Percentiles rank a stretch among this genome's conserved stretches.
These are phyloP conservation scores for Apostichopus leukothele DNA, from an alignment of 53 echinoderm and acorn worm species.

Conservation along the genomic window DNA sequence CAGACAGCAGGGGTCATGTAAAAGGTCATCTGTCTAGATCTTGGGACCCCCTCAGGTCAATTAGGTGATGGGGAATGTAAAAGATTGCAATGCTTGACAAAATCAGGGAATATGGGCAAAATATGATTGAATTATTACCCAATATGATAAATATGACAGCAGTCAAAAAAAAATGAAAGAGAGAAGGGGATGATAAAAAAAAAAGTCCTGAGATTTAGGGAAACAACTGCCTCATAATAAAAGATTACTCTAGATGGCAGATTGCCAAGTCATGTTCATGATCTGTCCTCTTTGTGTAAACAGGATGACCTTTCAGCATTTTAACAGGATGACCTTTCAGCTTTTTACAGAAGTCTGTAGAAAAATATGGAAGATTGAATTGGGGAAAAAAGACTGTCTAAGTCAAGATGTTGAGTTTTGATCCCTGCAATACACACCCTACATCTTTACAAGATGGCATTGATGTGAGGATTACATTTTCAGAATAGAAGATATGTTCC, in stretches of 20 bases:
- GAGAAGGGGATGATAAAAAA: not conserved
- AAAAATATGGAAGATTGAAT: too few relatives aligned
- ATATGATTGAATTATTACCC: constrained; percentile 39
- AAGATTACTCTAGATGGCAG: not conserved
- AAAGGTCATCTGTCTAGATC: constrained; percentile 45
- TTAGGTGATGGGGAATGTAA: constrained; percentile 45
- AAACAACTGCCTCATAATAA: constrained; percentile 26
- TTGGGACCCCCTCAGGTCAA: constrained; percentile 30
- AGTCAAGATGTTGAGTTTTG: too few relatives aligned
- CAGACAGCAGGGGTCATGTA: constrained; percentile 38
- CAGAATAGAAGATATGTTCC: too few relatives aligned
- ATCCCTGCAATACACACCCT: too few relatives aligned
- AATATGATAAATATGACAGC: constrained; percentile 31
- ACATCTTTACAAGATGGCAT: too few relatives aligned
- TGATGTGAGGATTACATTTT: too few relatives aligned
- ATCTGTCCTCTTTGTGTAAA: too few relatives aligned
- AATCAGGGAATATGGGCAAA: constrained; percentile 8
- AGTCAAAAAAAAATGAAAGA: not conserved
- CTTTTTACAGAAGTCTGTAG: too few relatives aligned
- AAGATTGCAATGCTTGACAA: constrained; percentile 19
- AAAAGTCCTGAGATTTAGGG: not conserved
- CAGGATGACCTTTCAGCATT: too few relatives aligned
- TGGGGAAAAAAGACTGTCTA: too few relatives aligned
- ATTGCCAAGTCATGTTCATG: constrained; percentile 33
- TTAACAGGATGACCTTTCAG: too few relatives aligned